phyloP scores from a whole-genome alignment of 2,797 vertebrate genomes.

The Leucoraja ocellata region DNA sequence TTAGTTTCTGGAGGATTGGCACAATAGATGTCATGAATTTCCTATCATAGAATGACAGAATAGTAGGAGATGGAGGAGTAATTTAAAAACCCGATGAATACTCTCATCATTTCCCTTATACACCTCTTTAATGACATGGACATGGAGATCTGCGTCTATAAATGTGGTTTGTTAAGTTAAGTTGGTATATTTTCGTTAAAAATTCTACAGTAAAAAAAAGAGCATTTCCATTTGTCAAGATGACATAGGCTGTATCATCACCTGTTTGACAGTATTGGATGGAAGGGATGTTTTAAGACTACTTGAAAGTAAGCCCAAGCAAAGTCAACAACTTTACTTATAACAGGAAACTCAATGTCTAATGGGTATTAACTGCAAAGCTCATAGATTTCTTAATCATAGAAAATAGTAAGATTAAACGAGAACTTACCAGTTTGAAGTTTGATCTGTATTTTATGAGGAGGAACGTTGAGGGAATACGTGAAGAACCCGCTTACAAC shows the following conservation, averaged over 20 bases:
- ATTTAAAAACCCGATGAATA: neutral
- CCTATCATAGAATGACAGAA: neutral
- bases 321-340: neutral
- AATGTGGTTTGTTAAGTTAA: neutral
- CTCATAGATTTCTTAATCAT: neutral
- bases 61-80: neutral
- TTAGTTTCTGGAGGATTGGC: neutral
- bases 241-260: neutral
- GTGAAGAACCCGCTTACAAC: no score
- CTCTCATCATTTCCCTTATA: neutral
- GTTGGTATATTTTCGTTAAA: neutral
- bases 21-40: neutral
- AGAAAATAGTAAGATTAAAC: no score
- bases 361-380: neutral
- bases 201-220: neutral
- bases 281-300: neutral
- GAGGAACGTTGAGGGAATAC: no score
- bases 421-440: no score
- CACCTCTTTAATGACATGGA: neutral
- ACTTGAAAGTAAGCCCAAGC: neutral
- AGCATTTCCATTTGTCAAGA: neutral
- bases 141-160: neutral
- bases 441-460: no score
- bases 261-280: neutral
- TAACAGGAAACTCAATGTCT: neutral